Evolutionary conservation across 2,113 vertebrate species (phyloP), one percentile per base, ranked within the genome.

Genomic region (Barnardius zonarius): DNA sequence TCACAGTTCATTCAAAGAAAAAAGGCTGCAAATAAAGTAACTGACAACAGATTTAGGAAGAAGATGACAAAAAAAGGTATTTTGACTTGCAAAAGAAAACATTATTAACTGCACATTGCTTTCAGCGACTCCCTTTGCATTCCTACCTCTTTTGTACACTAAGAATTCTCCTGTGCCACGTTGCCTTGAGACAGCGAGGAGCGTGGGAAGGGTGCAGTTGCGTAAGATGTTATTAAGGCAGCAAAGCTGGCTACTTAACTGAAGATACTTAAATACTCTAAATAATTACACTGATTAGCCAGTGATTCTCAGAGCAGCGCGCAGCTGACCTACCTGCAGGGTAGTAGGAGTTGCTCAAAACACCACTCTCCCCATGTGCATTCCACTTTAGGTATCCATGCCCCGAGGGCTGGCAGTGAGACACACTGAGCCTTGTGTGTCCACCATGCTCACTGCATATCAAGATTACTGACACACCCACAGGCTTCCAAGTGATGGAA

Each of bases 221-320:
- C 24, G 0, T 91, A 95, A 97, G 82, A 89, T 8, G 90, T 41
- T 81, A 48, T 92, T 91, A 96, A 61, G 80, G 86, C 88, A 93
- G 95, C 90, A 95, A 96, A 96, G 86, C 93, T 73, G 72, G 17
- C 76, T 86, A 78, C 93, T 96, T 96, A 97, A 79, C 89, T 52
- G 79, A 57, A 94, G 68, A 67, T 84, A 75, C 88, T 96, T 95
- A 97, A 92, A 94, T 61, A 93, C 93, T 86, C 88, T 31, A 52
- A 94, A 84, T 94, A 93, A 95, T 95, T 78, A 62, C 80, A 55
- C 74, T 54, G 96, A 90, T 94, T 92, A 96, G 72, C 57, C 92
- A 90, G 82, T 1, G 0, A 46, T 59, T 49, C 52, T 43, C 72
- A 2, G 17, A 78, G 28, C 28, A 0, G 27, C 48, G 61, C 2